Percentiles rank a stretch among this genome's conserved stretches.
phyloP scores from a whole-genome alignment of 2,797 vertebrate genomes.

The Petrocephalus sullivani region DNA sequence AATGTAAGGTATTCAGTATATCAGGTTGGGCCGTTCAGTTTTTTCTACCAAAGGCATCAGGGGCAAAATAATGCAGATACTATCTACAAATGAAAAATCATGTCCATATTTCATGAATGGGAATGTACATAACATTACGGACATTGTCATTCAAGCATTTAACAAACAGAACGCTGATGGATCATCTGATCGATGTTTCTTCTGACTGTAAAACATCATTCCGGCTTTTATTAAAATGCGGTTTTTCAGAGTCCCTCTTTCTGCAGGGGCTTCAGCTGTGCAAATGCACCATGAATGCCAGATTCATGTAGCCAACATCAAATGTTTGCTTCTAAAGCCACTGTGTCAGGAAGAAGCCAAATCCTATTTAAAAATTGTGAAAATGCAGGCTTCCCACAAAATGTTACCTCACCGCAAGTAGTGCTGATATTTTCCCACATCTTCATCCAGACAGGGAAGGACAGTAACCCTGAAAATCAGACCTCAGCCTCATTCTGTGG shows the following conservation, averaged over 20 bases:
- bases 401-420: constrained; percentile 1
- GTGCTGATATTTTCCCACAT: neutral
- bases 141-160: neutral
- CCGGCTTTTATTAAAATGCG: neutral
- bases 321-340: neutral
- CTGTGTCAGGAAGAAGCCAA: neutral
- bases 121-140: neutral
- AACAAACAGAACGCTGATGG: neutral
- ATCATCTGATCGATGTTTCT: neutral
- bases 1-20: neutral
- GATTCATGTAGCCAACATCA: neutral
- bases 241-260: neutral
- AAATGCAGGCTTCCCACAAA: neutral
- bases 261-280: neutral
- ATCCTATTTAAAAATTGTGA: neutral
- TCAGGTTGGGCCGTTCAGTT: neutral
- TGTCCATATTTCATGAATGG: neutral
- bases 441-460: neutral
- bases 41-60: neutral
- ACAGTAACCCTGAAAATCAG: neutral
- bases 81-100: neutral
- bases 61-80: neutral
- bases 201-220: neutral
- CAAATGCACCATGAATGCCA: neutral
- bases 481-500: neutral